Evolutionary conservation across 1,140 invertebrate genomes (phyloP), one percentile per base, ranked within the genome.

Genomic region (Leptonema lineaticorne): DNA sequence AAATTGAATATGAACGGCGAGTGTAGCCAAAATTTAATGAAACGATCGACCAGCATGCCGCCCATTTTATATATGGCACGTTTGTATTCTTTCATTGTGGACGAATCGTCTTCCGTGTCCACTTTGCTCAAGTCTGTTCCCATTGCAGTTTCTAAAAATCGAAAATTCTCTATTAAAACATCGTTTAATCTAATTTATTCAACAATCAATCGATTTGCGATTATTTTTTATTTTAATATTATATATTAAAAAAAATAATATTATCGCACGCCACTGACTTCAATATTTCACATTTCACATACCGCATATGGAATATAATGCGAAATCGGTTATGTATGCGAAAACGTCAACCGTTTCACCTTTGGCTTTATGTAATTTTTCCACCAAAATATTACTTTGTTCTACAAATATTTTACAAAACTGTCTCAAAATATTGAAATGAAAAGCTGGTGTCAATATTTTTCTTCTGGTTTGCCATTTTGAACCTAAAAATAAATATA

Each of bases 371-470:
- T 45, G 9, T 16, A 63, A 45, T 24, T 16, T 45, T 27, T 63
- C 20, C 1, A 63, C 75, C 14, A 83, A 72, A 0, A 76, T 76
- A 20, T 76, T 70, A 27, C 79, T 79, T 68, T 84, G 82, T 67
- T 82, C 79, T 74, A 82, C 78, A 74, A 85, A 72, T 41, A 75
- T 83, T 2, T 85, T 80, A 22, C 92, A 74, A 77, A 94, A 96
- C 74, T 92, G 86, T 70, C 89, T 84, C 0, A 96, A 80, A 64
- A 96, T 92, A 73, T 90, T 90, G 76, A 95, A 96, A 78, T 97
- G 94, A 78, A 97, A 97, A 0, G 92, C 88, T 1, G 93, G 92
- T 0, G 94, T 95, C 0, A 97, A 76, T 33, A 96, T 82, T 80
- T 92, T 94, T 60, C 94, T 83, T n/a, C 92, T 81, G 0, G 77